Evolutionary conservation across 1,140 invertebrate genomes (phyloP), one percentile per base, ranked within the genome.

Genomic region (Mamestra configurata): DNA sequence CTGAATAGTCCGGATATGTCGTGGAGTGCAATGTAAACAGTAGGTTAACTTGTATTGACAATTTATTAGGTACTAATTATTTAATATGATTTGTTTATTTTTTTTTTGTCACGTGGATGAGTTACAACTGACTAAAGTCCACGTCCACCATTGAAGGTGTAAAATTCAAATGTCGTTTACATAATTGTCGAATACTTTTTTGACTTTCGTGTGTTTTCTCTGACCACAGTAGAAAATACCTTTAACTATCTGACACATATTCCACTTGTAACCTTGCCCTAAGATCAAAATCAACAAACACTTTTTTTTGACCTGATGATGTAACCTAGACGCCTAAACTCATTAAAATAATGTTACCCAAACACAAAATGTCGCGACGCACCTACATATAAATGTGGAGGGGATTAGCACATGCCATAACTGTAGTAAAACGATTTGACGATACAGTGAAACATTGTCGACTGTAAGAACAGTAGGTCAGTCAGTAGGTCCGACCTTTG

Each of bases 1-100:
- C 7, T 71, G 24, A 71, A 71, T 71, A 71, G 46, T 11, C 68
- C 46, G 68, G 46, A 53, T 31, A 51, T 53, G 49, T 51, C 24
- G 35, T 40, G 11, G 18, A 51, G 46, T 71, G 18, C 24, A 71
- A 31, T 5, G n/a, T 49, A 22, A 51, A 71, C 68, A 71, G 68
- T 51, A 71, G 11, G 7, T 46, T 46, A 71, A 71, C 10, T 66
- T 49, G 4, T 40, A 59, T n/a, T 7, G 37, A 40, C 37, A 10
- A 31, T 31, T n/a, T n/a, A n/a, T n/a, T n/a, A n/a, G n/a, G n/a
- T n/a, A n/a, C n/a, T n/a, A n/a, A n/a, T n/a, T n/a, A n/a, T n/a
- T n/a, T n/a, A n/a, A n/a, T n/a, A n/a, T n/a, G n/a, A n/a, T n/a
- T n/a, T n/a, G n/a, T n/a, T n/a, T n/a, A n/a, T n/a, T n/a, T n/a